phyloP scores from a whole-genome alignment of 2,888 invertebrate genomes.

The Sericinus montela region DNA sequence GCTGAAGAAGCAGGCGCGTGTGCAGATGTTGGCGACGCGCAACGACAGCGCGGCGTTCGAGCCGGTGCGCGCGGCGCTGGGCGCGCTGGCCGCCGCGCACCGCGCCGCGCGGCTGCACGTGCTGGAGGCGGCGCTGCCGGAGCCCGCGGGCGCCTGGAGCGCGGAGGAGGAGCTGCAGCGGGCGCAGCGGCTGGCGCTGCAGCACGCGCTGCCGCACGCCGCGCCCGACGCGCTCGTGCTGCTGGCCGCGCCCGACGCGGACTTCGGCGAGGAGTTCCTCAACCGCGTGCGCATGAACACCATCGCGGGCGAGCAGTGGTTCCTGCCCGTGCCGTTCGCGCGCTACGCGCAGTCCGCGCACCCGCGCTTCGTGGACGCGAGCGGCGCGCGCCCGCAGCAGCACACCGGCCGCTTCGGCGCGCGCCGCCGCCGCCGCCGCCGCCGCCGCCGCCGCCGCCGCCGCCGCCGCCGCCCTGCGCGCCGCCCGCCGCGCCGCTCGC shows the following conservation, averaged over 20 bases:
- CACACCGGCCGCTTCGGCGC: conserved; percentile 88
- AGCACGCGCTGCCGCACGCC: conserved; percentile 84
- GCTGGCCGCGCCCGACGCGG: conserved; percentile 82
- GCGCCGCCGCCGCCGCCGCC: conserved; percentile 85
- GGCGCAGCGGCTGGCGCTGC: conserved; percentile 81
- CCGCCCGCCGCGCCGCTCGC: conserved; percentile 17
- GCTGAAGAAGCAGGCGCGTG: too few species aligned
- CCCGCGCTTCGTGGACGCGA: conserved; percentile 84
- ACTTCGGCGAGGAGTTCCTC: conserved; percentile 89
- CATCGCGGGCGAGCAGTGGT: conserved; percentile 92
- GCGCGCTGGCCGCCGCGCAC: conserved; percentile 23
- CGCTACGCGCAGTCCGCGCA: conserved; percentile 88
- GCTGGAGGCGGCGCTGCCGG: conserved; percentile 20
- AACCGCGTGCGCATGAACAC: conserved; percentile 96
- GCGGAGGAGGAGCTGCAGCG: conserved; percentile 83
- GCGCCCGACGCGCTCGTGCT: conserved; percentile 86
- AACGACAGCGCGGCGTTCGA: conserved; percentile 19
- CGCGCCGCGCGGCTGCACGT: conserved; percentile 26
- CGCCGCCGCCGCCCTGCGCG: conserved; percentile 31
- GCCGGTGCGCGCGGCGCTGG: conserved; percentile 23
- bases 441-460: conserved; percentile 79
- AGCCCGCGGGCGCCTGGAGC: conserved; percentile 33
- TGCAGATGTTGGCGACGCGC: conserved; percentile 21
- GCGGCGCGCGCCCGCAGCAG: conserved; percentile 76
- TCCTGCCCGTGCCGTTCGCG: conserved; percentile 93